Conservation (phyloP, 1,140 invertebrate genomes). For the Megathymus violae region DNA sequence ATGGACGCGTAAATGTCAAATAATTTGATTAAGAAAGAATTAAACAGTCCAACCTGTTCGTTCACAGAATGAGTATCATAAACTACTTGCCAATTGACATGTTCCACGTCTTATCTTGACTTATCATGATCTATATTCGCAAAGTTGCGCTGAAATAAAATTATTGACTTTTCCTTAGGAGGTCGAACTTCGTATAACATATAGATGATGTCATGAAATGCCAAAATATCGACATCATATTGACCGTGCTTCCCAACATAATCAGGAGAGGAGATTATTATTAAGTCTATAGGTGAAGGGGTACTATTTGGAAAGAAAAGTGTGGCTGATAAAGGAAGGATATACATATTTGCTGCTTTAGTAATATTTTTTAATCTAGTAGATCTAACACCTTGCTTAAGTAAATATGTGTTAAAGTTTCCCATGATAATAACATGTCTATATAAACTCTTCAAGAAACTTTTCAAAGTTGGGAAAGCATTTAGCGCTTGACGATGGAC, state of each 20-base stretch:
- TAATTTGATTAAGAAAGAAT: neutral
- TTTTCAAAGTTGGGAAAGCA: too few relatives aligned
- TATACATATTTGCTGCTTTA: too few relatives aligned
- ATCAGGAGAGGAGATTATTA: neutral
- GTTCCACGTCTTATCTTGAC: neutral
- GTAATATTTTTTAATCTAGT: too few relatives aligned
- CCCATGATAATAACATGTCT: too few relatives aligned
- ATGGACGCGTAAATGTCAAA: too few relatives aligned
- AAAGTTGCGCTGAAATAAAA: conserved; percentile 11
- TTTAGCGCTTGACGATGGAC: too few relatives aligned
- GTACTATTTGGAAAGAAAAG: conserved; percentile 8
- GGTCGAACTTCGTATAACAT: conserved; percentile 9
- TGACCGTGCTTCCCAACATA: neutral
- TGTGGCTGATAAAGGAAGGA: neutral
- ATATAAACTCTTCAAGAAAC: too few relatives aligned
- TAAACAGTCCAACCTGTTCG: neutral
- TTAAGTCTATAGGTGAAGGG: conserved; percentile 10
- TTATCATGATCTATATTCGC: neutral
- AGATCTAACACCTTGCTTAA: too few relatives aligned
- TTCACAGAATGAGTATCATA: neutral
- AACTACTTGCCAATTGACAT: conserved; percentile 1
- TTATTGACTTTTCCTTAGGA: conserved; percentile 6
- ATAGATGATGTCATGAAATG: conserved; percentile 9
- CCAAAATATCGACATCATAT: neutral
- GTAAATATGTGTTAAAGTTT: too few relatives aligned